Percentiles rank a stretch among this genome's conserved stretches.
These are phyloP conservation scores for Stictonetta naevosa DNA, from an alignment of 2,113 vertebrate species.

Conservation along the genomic window DNA sequence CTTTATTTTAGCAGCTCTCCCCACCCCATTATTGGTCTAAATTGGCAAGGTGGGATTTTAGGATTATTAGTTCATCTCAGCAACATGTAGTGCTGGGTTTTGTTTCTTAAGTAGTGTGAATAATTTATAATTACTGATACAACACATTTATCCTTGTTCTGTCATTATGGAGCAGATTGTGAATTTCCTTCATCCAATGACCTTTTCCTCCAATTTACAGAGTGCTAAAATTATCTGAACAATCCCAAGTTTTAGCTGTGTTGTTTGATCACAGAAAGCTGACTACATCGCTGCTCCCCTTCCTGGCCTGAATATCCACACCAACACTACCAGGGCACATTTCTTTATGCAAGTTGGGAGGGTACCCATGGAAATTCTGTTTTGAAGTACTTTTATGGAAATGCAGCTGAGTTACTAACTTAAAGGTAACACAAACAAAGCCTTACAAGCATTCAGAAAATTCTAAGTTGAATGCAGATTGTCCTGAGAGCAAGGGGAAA, in stretches of 20 bases:
- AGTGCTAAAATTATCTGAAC: not conserved
- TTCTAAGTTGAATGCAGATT: not conserved
- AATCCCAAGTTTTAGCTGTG: not conserved
- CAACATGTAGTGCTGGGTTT: not conserved
- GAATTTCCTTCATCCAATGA: not conserved
- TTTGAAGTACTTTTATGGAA: not conserved
- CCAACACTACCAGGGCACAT: rapidly evolving
- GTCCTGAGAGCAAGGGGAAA: not conserved
- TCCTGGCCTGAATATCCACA: not conserved
- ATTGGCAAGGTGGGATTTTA: not conserved
- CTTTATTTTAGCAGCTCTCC: not conserved
- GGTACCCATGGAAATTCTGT: rapidly evolving
- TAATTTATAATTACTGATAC: not conserved
- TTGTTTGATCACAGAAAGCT: rapidly evolving
- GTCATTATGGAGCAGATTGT: not conserved
- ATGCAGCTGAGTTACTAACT: not conserved
- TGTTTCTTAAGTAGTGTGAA: not conserved
- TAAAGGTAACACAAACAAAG: not conserved
- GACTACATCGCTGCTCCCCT: rapidly evolving
- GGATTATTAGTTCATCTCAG: not conserved
- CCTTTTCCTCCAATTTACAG: not conserved
- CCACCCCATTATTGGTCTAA: not conserved
- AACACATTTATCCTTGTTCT: not conserved
- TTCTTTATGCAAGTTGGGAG: not conserved
- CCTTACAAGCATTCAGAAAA: not conserved